Conservation (phyloP, 2,113 vertebrate genomes). For the Crotophaga sulcirostris region DNA sequence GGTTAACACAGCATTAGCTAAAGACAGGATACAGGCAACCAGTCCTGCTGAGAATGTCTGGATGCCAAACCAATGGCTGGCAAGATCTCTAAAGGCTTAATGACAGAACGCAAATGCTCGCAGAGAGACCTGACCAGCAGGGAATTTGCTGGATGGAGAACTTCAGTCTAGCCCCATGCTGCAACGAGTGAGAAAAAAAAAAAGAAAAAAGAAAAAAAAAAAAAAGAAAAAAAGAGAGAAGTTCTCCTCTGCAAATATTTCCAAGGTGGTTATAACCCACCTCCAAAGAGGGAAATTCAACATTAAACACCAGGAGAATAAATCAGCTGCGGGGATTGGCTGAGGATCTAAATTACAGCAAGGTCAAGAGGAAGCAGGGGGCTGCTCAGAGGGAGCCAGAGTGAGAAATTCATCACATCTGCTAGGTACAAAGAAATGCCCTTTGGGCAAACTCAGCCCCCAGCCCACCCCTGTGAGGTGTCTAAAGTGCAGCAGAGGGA, state of each 20-base stretch:
- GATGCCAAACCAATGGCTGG: conserved; percentile 65
- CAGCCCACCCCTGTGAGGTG: neutral
- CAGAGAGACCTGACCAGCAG: conserved; percentile 24
- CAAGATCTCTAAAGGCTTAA: conserved; percentile 56
- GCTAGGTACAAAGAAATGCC: conserved; percentile 57
- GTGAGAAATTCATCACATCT: conserved; percentile 62
- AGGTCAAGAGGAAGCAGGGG: conserved; percentile 61
- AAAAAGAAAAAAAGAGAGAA: neutral
- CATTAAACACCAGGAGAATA: conserved; percentile 45
- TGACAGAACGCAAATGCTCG: conserved; percentile 26
- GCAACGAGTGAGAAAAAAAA: neutral
- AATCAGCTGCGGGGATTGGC: conserved; percentile 50
- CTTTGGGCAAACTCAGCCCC: conserved; percentile 12
- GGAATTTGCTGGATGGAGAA: conserved; percentile 26
- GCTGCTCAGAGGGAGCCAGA: conserved; percentile 39
- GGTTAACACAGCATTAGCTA: conserved; percentile 64
- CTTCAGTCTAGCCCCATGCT: conserved; percentile 6
- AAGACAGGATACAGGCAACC: conserved; percentile 66
- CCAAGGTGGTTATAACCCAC: conserved; percentile 54
- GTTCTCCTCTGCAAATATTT: conserved; percentile 28
- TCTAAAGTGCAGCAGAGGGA: neutral
- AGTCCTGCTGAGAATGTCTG: conserved; percentile 59
- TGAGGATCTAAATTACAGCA: conserved; percentile 48
- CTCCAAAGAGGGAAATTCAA: conserved; percentile 21
- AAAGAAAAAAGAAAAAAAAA: neutral